Evolutionary conservation across 2,888 invertebrate species (phyloP), one percentile per base, ranked within the genome.

Genomic region (Pseudoips prasinana): DNA sequence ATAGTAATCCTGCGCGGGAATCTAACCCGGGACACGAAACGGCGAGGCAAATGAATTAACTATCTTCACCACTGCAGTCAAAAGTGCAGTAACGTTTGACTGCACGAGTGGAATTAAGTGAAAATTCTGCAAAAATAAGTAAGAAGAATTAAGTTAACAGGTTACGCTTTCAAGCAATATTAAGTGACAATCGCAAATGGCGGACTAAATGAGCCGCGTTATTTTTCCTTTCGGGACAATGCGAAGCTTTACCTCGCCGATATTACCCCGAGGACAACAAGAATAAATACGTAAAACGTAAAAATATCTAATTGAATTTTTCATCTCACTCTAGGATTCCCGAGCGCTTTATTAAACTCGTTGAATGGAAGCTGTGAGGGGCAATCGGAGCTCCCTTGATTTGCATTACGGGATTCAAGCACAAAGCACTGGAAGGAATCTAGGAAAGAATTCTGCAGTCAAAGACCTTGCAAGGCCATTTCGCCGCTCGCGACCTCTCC

Each of bases 221-320:
- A 58, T 66, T 68, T 67, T 68, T 62, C 61, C 58, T 64, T 61
- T 67, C 38, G 46, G 47, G 56, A 58, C 59, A 64, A 63, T 56
- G 41, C 30, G 42, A 58, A 42, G 60, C 50, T 59, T 61, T 57
- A 58, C 60, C 53, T 59, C 60, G 48, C 47, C 56, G 53, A 67
- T 73, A 74, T 73, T 58, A 47, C 65, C 56, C 56, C 40, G 60
- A 63, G 58, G 61, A 71, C 66, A 64, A 65, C 54, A 55, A 46
- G 45, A 64, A 59, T 68, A 66, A 71, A 61, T 61, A 54, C 40
- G 39, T 46, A 50, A 59, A 63, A 64, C 58, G 61, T 65, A 65
- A 71, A 71, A 72, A 72, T 67, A 75, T 73, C 65, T 74, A 76
- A 80, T 81, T 76, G 76, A 79, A 81, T 79, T 78, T 79, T 78